These are phyloP conservation scores for Schizaphis graminum DNA, from an alignment of 2,888 invertebrate genomes.

Conservation along the genomic window DNA sequence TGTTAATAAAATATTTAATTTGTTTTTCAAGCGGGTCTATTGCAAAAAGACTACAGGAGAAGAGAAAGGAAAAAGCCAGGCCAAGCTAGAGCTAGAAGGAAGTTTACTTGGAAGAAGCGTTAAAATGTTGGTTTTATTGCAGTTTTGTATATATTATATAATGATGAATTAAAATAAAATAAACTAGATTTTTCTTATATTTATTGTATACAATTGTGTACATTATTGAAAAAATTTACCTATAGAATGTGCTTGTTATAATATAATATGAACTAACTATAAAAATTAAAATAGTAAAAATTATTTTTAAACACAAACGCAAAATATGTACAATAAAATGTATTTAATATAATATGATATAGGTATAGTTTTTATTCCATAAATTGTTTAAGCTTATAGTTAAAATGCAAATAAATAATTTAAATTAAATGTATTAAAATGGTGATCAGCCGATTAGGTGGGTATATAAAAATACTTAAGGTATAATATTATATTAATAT, in stretches of 20 bases:
- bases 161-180: constrained; percentile 33
- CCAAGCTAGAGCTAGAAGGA: constrained; percentile 89
- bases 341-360: too few relatives aligned
- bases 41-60: constrained; percentile 83
- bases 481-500: background rate
- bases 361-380: background rate
- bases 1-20: background rate
- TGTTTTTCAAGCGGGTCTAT: constrained; percentile 80
- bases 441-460: background rate
- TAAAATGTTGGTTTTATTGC: constrained; percentile 72
- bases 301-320: too few relatives aligned
- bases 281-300: background rate
- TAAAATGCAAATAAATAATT: background rate
- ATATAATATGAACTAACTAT: background rate
- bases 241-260: background rate
- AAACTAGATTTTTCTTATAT: constrained; percentile 32
- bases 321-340: too few relatives aligned
- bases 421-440: background rate
- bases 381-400: background rate
- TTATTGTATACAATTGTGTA: background rate
- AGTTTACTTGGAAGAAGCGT: constrained; percentile 93
- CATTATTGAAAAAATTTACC: background rate
- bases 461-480: background rate
- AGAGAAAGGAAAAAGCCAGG: constrained; percentile 94
- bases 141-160: constrained; percentile 38